Percentiles rank a stretch among this genome's conserved stretches.
Evolutionary conservation across 2,113 vertebrate genomes (phyloP).

Genomic region (Ophiodon elongatus): DNA sequence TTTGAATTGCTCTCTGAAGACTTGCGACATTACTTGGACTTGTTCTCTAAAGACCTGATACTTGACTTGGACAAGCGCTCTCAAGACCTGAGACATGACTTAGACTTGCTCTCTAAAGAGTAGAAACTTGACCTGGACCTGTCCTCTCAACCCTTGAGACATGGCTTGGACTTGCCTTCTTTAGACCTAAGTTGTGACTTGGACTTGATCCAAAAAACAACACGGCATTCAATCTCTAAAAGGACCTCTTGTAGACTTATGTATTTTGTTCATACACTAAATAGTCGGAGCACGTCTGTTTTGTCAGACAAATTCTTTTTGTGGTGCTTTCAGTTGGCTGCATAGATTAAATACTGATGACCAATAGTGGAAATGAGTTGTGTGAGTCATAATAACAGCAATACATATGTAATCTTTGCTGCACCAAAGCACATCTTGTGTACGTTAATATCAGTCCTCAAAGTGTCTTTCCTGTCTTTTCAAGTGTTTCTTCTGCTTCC

Average conservation of each 20-base stretch:
- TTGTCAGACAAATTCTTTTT: background rate
- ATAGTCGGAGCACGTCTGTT: background rate
- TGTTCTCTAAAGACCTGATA: background rate
- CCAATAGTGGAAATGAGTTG: background rate
- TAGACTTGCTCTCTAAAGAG: background rate
- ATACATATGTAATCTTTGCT: background rate
- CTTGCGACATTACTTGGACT: too few species aligned
- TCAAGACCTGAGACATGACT: background rate
- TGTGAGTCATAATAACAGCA: background rate
- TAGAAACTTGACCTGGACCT: too few species aligned
- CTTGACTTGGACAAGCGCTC: background rate
- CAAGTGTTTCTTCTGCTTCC: conserved; percentile 2
- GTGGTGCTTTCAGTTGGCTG: background rate
- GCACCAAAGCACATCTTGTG: background rate
- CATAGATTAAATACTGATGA: conserved; percentile 6
- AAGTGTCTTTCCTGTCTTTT: background rate
- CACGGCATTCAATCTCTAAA: background rate
- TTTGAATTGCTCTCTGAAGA: background rate
- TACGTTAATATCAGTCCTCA: background rate
- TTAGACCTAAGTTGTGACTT: background rate
- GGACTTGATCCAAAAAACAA: background rate
- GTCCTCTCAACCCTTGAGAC: too few species aligned
- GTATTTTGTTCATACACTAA: background rate
- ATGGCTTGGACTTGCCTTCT: background rate
- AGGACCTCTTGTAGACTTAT: background rate